Evolutionary conservation across 2,888 invertebrate genomes (phyloP), one percentile per base, ranked within the genome.

Genomic region (Macrosoma leucophasiata): DNA sequence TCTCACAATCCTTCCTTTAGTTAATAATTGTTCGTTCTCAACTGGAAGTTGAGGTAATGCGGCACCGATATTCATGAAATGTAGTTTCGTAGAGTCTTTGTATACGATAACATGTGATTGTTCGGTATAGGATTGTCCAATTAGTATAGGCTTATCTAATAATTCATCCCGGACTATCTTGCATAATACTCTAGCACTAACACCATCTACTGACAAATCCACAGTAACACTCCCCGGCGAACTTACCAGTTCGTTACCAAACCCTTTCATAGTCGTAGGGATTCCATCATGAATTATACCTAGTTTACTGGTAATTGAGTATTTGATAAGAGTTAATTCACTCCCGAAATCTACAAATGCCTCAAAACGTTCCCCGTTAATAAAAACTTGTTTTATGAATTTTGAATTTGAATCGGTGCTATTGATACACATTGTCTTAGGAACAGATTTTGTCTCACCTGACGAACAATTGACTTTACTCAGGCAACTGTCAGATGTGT

Each of bases 71-170:
- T 40, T 11, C n/a, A 29, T 11, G 13, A 43, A 36, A 4, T 35
- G 27, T 4, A 46, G 23, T 11, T 26, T 31, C n/a, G 18, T 22
- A 2, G 33, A 11, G 33, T 43, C 28, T 19, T 48, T 51, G 18
- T 29, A 42, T 3, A 45, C 40, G 9, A 39, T 9, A n/a, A 47
- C 27, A 13, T 47, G 41, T 1, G 46, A 30, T 12, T 41, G 44
- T 24, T 48, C 50, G 2, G 50, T 43, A 20, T 23, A 50, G 1
- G 42, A 29, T 15, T 47, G 46, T 0, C 46, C 46, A 18, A 48
- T 38, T 5, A 50, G 24, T 8, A 50, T 7, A 11, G 40, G 23
- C 13, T 29, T 37, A 1, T 47, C 46, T 13, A 51, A 31, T 3
- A 39, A 35, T 4, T 36, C 12, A 23, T 50, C 45, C 8, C 27